Conservation (phyloP, 64 coral and sea anemone genomes). For the Pocillopora verrucosa region DNA sequence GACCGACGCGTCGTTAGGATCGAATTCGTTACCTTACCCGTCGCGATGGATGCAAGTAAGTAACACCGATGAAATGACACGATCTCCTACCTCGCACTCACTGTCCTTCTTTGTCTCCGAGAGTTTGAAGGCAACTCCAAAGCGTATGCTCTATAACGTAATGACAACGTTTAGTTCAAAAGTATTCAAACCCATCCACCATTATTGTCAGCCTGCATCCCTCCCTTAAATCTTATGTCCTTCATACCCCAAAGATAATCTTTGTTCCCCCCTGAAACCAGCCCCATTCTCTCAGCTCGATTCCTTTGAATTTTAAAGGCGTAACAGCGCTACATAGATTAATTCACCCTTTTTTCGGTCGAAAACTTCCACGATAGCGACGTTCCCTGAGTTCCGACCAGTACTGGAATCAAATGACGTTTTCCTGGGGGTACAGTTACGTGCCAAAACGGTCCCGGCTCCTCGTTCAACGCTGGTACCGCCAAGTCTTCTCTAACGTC, state of each 20-base stretch:
- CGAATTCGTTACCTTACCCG: background rate
- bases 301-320: background rate
- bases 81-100: conserved; percentile 56
- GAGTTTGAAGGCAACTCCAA: conserved; percentile 77
- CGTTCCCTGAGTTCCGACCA: conserved; percentile 43
- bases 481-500: conserved; percentile 46
- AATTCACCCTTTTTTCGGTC: conserved; percentile 52
- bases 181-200: background rate
- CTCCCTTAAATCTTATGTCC: background rate
- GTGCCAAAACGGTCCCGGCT: conserved; percentile 39
- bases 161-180: background rate
- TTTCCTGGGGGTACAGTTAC: conserved; percentile 30
- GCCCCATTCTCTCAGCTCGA: no score
- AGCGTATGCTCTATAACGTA: conserved; percentile 60
- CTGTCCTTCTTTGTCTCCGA: conserved; percentile 45
- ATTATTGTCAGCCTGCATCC: background rate
- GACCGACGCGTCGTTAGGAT: no score
- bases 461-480: conserved; percentile 54
- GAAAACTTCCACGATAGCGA: conserved; percentile 54
- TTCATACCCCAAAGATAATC: no score
- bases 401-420: conserved; percentile 44
- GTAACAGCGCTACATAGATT: background rate
- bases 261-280: no score
- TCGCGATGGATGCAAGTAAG: background rate
- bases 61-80: background rate